Evolutionary conservation across 23 tunicate genomes (phyloP), one percentile per base, ranked within the genome.

Genomic region (Oikopleura vanhoeffeni): DNA sequence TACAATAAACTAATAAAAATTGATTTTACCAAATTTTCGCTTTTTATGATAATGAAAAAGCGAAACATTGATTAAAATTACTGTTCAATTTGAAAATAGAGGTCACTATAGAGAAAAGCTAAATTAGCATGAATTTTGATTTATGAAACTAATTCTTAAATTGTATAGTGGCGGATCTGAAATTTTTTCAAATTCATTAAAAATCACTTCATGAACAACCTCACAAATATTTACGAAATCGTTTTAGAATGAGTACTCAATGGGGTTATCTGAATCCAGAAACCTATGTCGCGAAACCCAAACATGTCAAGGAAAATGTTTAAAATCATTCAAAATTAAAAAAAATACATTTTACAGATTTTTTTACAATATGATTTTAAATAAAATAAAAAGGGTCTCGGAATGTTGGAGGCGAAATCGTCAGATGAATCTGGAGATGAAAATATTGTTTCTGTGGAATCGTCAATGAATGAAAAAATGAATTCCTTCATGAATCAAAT

Each of bases 201-300:
- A n/a, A n/a, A n/a, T n/a, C n/a, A n/a, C n/a, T n/a, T n/a, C n/a
- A n/a, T n/a, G n/a, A n/a, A n/a, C n/a, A n/a, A n/a, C n/a, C n/a
- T n/a, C n/a, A n/a, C n/a, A 49, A 49, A 8, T 8, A 8, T 49
- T 49, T 49, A 8, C 64, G 24, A 24, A 49, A 13, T 13, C 18
- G 64, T 24, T 49, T 49, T 8, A 49, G 24, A 49, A 49, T 49
- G 64, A 49, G 79, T 38, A 71, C 27, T 24, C 79, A 71, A 30
- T 71, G 79, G 79, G 79, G 79, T 71, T 30, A 71, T 32, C 32
- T 71, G 79, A 71, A 71, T 30, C 79, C 79, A 28, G 79, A 71
- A 32, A 49, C 18, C 24, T 49, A 49, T 24, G 64, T 49, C 18
- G 64, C 64, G 64, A 49, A 49, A 49, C 64, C 64, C 64, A 49